Base-by-base conservation (phyloP, 2,888 invertebrate species). In the Stenolophus ochropezus region DNA sequence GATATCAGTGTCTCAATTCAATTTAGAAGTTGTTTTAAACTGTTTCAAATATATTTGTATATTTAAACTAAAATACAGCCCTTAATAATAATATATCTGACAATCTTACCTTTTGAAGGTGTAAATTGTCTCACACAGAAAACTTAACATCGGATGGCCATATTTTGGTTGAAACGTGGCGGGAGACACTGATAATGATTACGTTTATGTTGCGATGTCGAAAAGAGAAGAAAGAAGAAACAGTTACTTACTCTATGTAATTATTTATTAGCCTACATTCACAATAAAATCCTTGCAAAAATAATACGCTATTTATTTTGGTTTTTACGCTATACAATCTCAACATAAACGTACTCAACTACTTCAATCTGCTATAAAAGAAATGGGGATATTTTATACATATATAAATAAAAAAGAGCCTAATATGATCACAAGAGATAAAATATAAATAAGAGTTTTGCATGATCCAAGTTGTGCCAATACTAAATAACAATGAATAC, bases 381-480 rank as follows among this genome's bases (percentile, higher is more conserved):
- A 56, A 27, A 33, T 61, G 27, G 27, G 58, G 6, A 33, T 14
- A 61, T 77, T 51, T 71, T 53, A 49, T 79, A 79, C 14, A 79
- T 33, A 65, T 77, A 77, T 79, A 80, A 80, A 80, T 71, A 79
- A 69, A 42, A 61, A 77, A 77, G 58, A 79, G 18, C 53, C 53
- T 49, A 79, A 79, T 79, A 69, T 79, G 33, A 79, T 71, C 69
- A 71, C 25, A 79, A 71, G 25, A 49, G 27, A 69, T 69, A 49
- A 78, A 69, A 78, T 51, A 25, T 51, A 61, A 65, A 78, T 65
- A 65, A 77, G 33, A 16, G n/a, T 27, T 25, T 18, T 53, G 51
- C 23, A 77, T 77, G 42, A 23, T 77, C 23, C 61, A 77, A 65
- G 51, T 80, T 71, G 79, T 79, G 79, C 79, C 51, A 80, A 73